Evolutionary conservation across 2,888 invertebrate species (phyloP).

Genomic region (Ophioninae sp.): DNA sequence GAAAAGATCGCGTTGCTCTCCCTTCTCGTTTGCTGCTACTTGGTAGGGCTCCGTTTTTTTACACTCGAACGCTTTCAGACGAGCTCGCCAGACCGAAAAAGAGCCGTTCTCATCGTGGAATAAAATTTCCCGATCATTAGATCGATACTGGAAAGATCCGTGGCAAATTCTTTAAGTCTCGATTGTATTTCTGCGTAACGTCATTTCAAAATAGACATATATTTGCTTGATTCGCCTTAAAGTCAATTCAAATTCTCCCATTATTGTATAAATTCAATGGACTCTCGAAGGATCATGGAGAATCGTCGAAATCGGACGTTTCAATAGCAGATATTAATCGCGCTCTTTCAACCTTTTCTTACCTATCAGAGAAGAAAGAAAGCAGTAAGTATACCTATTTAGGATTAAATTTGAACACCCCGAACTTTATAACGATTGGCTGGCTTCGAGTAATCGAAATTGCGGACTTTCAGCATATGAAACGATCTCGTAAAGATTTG

Average conservation of each 20-base stretch:
- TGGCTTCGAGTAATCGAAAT: slow-evolving; percentile 4
- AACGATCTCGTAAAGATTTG: slow-evolving; percentile 4
- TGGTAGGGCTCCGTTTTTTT: slow-evolving; percentile 24
- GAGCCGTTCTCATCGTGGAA: slow-evolving; percentile 34
- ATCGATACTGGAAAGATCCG: slow-evolving; percentile 26
- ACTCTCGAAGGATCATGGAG: slow-evolving; percentile 13
- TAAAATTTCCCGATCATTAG: slow-evolving; percentile 38
- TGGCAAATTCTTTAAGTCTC: slow-evolving; percentile 9
- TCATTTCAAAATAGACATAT: not conserved
- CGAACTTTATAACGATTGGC: slow-evolving; percentile 39
- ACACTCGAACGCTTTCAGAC: slow-evolving; percentile 58
- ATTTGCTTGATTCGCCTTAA: slow-evolving; percentile 4
- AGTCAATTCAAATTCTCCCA: slow-evolving; percentile 2
- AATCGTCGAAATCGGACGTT: slow-evolving; percentile 30
- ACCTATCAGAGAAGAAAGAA: not conserved
- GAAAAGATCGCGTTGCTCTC: slow-evolving; percentile 24
- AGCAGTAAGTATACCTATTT: slow-evolving; percentile 15
- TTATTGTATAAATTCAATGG: slow-evolving; percentile 8
- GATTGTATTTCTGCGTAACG: not conserved
- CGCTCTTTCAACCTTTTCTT: not conserved
- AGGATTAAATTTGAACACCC: slow-evolving; percentile 22
- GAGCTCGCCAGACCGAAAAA: slow-evolving; percentile 61
- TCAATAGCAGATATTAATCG: slow-evolving; percentile 32
- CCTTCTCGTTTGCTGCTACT: slow-evolving; percentile 11
- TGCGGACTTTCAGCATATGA: not conserved